phyloP scores from a whole-genome alignment of 2,888 invertebrate genomes.

The Caradrina kadenii region DNA sequence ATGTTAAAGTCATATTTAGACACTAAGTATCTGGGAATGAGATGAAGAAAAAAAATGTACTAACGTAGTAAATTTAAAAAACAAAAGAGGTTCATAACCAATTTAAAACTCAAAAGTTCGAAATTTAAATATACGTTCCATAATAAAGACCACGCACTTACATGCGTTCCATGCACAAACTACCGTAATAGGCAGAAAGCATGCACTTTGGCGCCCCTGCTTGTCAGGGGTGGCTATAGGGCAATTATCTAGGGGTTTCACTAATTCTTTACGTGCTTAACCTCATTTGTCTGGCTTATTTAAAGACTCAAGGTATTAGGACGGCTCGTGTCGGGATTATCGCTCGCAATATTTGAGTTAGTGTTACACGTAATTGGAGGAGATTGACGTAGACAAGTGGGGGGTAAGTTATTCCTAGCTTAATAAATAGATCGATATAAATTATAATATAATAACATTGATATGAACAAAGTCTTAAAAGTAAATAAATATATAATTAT shows the following conservation, averaged over 20 bases:
- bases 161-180: conserved; percentile 64
- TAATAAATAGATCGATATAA: not conserved
- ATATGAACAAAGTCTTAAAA: no score
- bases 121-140: not conserved
- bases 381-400: conserved; percentile 33
- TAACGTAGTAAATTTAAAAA: not conserved
- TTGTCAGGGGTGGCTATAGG: conserved; percentile 61
- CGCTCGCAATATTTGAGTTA: conserved; percentile 52
- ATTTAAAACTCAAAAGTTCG: not conserved
- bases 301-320: conserved; percentile 70
- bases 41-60: not conserved
- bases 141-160: conserved; percentile 24
- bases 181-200: conserved; percentile 66
- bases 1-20: not conserved
- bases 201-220: conserved; percentile 63
- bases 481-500: no score
- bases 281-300: conserved; percentile 83
- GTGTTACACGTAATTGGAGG: conserved; percentile 36
- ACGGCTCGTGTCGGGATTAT: conserved; percentile 66
- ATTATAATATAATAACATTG: no score
- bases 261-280: conserved; percentile 80
- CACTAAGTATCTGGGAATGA: not conserved
- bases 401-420: conserved; percentile 4
- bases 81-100: not conserved
- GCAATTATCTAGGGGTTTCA: conserved; percentile 79